These are phyloP conservation scores for Saguinus imperator DNA, from an alignment of 2,113 vertebrate species.

Conservation along the genomic window DNA sequence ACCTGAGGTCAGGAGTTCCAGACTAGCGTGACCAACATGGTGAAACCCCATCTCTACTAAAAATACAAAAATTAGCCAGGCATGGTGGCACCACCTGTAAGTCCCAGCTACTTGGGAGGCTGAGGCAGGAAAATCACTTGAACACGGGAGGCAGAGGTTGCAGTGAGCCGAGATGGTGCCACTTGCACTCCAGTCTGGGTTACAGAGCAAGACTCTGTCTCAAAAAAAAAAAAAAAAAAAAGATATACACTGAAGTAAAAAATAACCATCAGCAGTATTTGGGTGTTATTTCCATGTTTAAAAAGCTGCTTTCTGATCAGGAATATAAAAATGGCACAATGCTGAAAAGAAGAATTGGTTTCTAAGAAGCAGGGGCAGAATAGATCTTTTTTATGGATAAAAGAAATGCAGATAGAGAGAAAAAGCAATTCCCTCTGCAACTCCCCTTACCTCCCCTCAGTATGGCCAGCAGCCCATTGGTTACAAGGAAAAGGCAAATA, in stretches of 20 bases:
- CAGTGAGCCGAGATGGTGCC: background rate
- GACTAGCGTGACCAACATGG: background rate
- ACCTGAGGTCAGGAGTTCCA: background rate
- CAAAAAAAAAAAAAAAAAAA: background rate
- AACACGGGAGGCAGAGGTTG: background rate
- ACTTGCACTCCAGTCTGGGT: background rate
- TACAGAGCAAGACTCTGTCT: background rate
- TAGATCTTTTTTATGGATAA: background rate
- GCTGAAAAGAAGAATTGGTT: constrained; percentile 47
- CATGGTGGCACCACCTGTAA: background rate
- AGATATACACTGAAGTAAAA: background rate
- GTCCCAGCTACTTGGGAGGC: background rate
- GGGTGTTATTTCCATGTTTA: constrained; percentile 12
- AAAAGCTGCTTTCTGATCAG: constrained; percentile 22
- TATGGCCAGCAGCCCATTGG: constrained; percentile 50
- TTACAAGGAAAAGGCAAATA: constrained; percentile 57
- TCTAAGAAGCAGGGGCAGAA: constrained; percentile 23
- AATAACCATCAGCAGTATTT: constrained; percentile 9
- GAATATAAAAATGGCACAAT: constrained; percentile 48
- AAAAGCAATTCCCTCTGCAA: constrained; percentile 44
- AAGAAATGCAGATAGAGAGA: constrained; percentile 33
- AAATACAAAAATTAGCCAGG: background rate
- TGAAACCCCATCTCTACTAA: background rate
- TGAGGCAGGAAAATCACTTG: background rate
- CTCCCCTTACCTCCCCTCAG: background rate